These are phyloP conservation scores for Stigmatopora argus DNA, from an alignment of 2,113 vertebrate species.

Conservation along the genomic window DNA sequence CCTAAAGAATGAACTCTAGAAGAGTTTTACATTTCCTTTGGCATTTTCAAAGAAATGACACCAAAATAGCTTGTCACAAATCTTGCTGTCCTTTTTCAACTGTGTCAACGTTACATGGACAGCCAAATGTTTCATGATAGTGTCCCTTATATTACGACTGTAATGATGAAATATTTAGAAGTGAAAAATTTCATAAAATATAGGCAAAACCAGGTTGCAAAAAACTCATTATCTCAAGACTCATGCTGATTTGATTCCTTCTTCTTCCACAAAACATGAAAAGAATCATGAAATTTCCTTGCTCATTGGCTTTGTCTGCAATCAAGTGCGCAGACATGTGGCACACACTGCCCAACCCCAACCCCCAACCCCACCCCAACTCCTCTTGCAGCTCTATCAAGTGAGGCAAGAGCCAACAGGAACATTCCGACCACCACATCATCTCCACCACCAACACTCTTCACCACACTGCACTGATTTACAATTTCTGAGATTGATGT, in stretches of 20 bases:
- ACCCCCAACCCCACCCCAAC: constrained; percentile 29
- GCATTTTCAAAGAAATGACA: no score
- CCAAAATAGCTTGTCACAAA: no score
- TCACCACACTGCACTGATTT: not conserved
- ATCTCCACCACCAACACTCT: not conserved
- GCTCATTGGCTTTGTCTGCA: constrained; percentile 25
- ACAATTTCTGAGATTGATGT: not conserved
- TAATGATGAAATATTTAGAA: not conserved
- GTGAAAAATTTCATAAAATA: not conserved
- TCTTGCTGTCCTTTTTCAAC: no score
- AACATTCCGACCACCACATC: constrained; percentile 22
- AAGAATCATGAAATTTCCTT: not conserved
- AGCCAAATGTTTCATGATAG: no score
- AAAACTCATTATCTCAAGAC: no score
- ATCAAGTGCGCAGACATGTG: constrained; percentile 55
- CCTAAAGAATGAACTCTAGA: not conserved
- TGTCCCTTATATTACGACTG: no score
- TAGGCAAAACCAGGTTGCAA: no score
- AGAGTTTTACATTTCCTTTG: not conserved
- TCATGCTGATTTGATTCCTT: no score
- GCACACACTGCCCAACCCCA: constrained; percentile 49
- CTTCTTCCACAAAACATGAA: no score
- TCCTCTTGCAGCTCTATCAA: constrained; percentile 28
- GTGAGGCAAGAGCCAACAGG: constrained; percentile 29
- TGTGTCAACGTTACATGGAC: no score